Evolutionary conservation across 2,113 vertebrate genomes (phyloP).

Genomic region (Paedocypris sp.): DNA sequence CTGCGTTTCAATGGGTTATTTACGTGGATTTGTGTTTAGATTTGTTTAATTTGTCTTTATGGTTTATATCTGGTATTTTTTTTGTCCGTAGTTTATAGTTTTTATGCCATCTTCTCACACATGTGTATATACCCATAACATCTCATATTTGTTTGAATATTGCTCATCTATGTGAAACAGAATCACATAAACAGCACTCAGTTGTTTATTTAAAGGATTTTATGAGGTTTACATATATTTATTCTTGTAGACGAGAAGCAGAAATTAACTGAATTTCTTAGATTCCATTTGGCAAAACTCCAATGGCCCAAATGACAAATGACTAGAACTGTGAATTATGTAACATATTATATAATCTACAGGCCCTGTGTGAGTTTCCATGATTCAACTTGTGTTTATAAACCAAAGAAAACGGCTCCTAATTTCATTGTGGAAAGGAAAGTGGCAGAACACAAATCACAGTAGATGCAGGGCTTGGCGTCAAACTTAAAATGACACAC

Average conservation of each 20-base stretch:
- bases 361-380: conserved; percentile 4
- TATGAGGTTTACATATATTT: too few species aligned
- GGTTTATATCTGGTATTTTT: neutral
- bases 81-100: too few species aligned
- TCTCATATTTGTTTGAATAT: too few species aligned
- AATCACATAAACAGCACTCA: too few species aligned
- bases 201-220: too few species aligned
- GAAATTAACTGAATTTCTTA: too few species aligned
- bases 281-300: too few species aligned
- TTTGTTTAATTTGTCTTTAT: neutral
- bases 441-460: conserved; percentile 33
- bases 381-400: conserved; percentile 17
- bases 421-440: conserved; percentile 6
- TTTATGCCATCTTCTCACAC: too few species aligned
- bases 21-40: neutral
- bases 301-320: conserved; percentile 25
- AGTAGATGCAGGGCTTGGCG: conserved; percentile 17
- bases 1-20: neutral
- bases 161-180: too few species aligned
- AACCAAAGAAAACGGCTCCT: conserved; percentile 10
- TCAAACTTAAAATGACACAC: conserved; percentile 29
- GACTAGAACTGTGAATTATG: conserved; percentile 34
- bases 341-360: conserved; percentile 33
- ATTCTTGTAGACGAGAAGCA: too few species aligned
- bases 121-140: too few species aligned